These are phyloP conservation scores for Mimumesa dahlbomi DNA, from an alignment of 2,888 invertebrate genomes.

Conservation along the genomic window DNA sequence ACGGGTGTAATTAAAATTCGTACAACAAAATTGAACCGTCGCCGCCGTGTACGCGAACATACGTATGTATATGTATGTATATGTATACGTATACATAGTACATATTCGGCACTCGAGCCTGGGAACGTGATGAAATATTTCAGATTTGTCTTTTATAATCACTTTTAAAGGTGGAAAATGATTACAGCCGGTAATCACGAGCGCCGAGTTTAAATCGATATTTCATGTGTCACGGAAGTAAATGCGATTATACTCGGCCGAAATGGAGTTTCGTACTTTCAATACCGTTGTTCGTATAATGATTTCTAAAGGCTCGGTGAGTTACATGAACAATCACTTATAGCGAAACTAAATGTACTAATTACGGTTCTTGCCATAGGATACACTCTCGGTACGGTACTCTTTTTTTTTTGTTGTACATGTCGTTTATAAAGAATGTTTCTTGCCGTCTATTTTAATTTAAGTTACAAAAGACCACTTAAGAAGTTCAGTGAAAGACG, in stretches of 20 bases:
- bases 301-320: background rate
- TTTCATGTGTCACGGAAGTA: background rate
- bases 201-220: too few relatives aligned
- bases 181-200: too few relatives aligned
- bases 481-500: constrained; percentile 57
- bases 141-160: too few relatives aligned
- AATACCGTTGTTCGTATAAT: background rate
- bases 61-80: too few relatives aligned
- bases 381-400: background rate
- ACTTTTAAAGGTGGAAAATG: background rate
- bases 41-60: background rate
- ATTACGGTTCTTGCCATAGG: constrained; percentile 1
- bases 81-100: background rate
- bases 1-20: constrained; percentile 1
- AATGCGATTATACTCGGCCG: background rate
- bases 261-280: background rate
- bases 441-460: constrained; percentile 58
- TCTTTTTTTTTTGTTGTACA: background rate
- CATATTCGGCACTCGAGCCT: background rate
- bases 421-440: constrained; percentile 20
- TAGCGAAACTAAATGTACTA: background rate
- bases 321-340: background rate
- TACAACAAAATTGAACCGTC: background rate
- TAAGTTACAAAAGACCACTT: constrained; percentile 59
- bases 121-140: background rate